Percentiles rank a stretch among this genome's conserved stretches.
Evolutionary conservation across 1,140 invertebrate genomes (phyloP).

Genomic region (Thaumatotibia leucotreta): DNA sequence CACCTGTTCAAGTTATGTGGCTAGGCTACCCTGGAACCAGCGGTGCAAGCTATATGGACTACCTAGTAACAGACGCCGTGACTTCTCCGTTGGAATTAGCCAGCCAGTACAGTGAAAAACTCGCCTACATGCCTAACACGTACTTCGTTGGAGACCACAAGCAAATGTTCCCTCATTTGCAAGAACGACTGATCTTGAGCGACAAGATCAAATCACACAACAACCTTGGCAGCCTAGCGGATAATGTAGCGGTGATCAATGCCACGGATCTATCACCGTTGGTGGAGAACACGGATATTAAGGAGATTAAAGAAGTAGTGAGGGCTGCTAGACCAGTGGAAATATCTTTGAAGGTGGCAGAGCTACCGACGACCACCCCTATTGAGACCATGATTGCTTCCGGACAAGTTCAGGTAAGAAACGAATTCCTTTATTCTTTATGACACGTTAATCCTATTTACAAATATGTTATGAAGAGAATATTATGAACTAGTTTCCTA

Average conservation of each 20-base stretch:
- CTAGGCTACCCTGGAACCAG: constrained; percentile 99
- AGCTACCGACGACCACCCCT: constrained; percentile 93
- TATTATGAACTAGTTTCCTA: too few species aligned
- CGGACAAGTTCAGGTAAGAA: constrained; percentile 87
- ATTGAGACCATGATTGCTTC: constrained; percentile 95
- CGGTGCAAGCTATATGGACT: constrained; percentile 99
- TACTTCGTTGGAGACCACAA: constrained; percentile 99
- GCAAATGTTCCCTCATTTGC: constrained; percentile 99
- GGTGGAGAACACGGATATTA: constrained; percentile 93
- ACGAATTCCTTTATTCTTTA: too few species aligned
- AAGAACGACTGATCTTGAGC: constrained; percentile 91
- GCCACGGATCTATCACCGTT: constrained; percentile 96
- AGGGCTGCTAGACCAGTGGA: constrained; percentile 87
- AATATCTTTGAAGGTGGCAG: constrained; percentile 95
- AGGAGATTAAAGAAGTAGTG: constrained; percentile 88
- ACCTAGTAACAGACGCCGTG: constrained; percentile 96
- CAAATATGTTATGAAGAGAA: too few species aligned
- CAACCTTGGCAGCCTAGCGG: constrained; percentile 79
- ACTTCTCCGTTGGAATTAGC: constrained; percentile 95
- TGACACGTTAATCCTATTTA: too few species aligned
- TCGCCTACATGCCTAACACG: constrained; percentile 99
- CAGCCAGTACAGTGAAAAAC: constrained; percentile 96
- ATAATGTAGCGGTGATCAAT: constrained; percentile 97
- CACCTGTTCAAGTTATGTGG: constrained; percentile 99
- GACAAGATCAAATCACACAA: constrained; percentile 78